These are phyloP conservation scores for Zenarchopterus dispar DNA, from an alignment of 2,797 vertebrate genomes.

Conservation along the genomic window DNA sequence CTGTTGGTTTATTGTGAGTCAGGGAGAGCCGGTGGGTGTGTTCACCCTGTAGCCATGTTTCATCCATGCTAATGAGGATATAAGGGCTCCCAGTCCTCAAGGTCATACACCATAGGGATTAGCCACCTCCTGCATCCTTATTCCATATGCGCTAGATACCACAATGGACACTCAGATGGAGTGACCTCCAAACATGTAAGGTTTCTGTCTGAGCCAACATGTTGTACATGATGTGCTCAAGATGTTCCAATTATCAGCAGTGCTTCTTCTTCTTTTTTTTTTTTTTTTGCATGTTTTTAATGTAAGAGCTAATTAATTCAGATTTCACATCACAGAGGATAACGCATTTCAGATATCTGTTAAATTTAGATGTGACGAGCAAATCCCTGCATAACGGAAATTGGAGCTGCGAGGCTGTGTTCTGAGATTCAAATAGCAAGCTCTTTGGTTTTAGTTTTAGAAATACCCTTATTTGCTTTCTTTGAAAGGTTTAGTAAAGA, in stretches of 20 bases:
- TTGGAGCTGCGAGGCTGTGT: slow-evolving; percentile 5
- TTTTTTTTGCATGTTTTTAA: not conserved
- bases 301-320: slow-evolving; percentile 10
- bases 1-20: slow-evolving; percentile 40
- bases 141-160: slow-evolving; percentile 47
- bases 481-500: not conserved
- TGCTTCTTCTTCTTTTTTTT: slow-evolving; percentile 5
- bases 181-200: slow-evolving; percentile 29
- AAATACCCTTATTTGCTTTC: not conserved
- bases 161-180: slow-evolving; percentile 26
- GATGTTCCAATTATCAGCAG: slow-evolving; percentile 16
- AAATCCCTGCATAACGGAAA: slow-evolving; percentile 4
- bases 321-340: slow-evolving; percentile 10
- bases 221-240: slow-evolving; percentile 8
- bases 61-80: slow-evolving; percentile 78
- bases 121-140: slow-evolving; percentile 47
- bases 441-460: not conserved
- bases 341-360: slow-evolving; percentile 12
- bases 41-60: slow-evolving; percentile 50
- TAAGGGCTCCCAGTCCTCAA: slow-evolving; percentile 64
- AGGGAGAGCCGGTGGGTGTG: slow-evolving; percentile 43
- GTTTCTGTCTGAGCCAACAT: slow-evolving; percentile 18
- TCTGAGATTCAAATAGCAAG: not conserved
- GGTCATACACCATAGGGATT: slow-evolving; percentile 69
- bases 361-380: slow-evolving; percentile 10